Evolutionary conservation across 37 sponge, comb jelly and placozoan genomes (phyloP), one percentile per base, ranked within the genome.

Genomic region (Oopsacas minuta): DNA sequence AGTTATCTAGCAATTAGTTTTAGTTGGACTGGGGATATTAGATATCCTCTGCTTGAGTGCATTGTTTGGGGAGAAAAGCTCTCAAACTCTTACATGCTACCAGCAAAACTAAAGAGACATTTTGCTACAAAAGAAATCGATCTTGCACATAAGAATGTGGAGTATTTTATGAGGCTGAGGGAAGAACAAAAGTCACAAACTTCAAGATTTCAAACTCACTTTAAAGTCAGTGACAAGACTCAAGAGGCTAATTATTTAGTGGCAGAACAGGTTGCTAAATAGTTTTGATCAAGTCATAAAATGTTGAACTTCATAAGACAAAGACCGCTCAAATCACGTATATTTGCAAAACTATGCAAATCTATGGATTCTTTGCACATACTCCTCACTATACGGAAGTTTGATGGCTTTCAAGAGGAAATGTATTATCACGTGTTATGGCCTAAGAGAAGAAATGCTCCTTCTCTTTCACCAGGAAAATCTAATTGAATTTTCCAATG

Each of bases 241-340:
- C 75, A 61, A 61, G 75, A 61, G 30, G 75, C 75, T 25, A 61
- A 34, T n/a, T 61, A 61, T 61, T 61, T 61, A 61, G 75, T 61
- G 1, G 75, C 75, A 20, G 75, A 61, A 61, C 75, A 32, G 5
- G 30, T 61, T 25, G 75, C 75, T 25, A 61, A 61, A n/a, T 3
- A 61, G 22, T 32, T n/a, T n/a, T n/a, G n/a, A n/a, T n/a, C n/a
- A n/a, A n/a, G n/a, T n/a, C n/a, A n/a, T n/a, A n/a, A n/a, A 61
- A 61, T 61, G 75, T 3, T 61, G 5, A 61, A 61, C 75, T 61
- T 32, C 75, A 34, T 61, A 5, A 61, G 30, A 61, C 75, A 61
- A 61, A 61, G 75, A 61, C 75, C 75, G 28, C 75, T 25, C 28
- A 61, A 61, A 61, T 61, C 75, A 25, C 75, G 75, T n/a, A 5